Conservation (phyloP, 2,888 invertebrate species). For the Harpalus rubripes region DNA sequence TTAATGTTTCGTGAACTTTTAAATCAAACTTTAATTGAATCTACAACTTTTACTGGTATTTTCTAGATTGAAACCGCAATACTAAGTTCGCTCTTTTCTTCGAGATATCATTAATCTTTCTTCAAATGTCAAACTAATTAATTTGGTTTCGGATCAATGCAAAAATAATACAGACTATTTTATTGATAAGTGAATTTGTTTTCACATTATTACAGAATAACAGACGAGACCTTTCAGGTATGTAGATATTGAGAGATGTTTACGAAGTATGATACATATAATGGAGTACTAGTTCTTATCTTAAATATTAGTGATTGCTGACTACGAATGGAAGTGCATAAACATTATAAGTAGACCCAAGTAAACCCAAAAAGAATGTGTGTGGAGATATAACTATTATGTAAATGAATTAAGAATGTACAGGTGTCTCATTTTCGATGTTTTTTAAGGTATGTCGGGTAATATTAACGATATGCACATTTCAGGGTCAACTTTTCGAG, state of each 20-base stretch:
- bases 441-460: too few relatives aligned
- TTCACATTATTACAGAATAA: background rate
- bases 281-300: too few relatives aligned
- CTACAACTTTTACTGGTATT: slow-evolving; percentile 26
- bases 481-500: too few relatives aligned
- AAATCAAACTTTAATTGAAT: slow-evolving; percentile 54
- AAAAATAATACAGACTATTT: slow-evolving; percentile 10
- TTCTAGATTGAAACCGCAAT: slow-evolving; percentile 48
- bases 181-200: slow-evolving; percentile 27
- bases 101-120: slow-evolving; percentile 28
- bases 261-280: too few relatives aligned
- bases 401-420: too few relatives aligned
- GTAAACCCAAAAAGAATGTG: too few relatives aligned
- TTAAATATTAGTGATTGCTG: too few relatives aligned
- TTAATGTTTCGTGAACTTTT: slow-evolving; percentile 50
- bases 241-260: too few relatives aligned
- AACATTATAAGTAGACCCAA: background rate
- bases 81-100: slow-evolving; percentile 39
- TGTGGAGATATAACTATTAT: too few relatives aligned
- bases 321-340: too few relatives aligned
- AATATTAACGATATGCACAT: too few relatives aligned
- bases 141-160: slow-evolving; percentile 39
- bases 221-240: background rate
- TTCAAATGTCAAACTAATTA: slow-evolving; percentile 43
- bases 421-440: too few relatives aligned